Evolutionary conservation across 2,797 vertebrate genomes (phyloP).

Genomic region (Lemur catta): DNA sequence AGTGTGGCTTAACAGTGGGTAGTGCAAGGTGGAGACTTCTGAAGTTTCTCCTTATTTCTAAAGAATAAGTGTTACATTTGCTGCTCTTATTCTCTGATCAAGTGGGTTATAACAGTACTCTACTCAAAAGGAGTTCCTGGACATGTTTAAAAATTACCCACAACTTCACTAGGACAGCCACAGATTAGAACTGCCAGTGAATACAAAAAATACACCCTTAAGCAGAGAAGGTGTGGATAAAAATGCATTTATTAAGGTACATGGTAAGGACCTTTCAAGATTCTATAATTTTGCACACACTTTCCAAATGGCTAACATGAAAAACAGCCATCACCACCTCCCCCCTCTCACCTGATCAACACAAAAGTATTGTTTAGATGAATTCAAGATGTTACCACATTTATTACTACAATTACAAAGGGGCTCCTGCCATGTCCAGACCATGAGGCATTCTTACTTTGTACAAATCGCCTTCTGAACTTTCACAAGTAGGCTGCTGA

Average conservation of each 20-base stretch:
- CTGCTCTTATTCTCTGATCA: neutral
- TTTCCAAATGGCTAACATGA: neutral
- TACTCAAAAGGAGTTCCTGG: neutral
- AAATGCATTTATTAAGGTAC: neutral
- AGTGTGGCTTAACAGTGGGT: neutral
- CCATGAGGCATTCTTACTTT: neutral
- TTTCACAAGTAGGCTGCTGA: neutral
- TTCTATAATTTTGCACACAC: neutral
- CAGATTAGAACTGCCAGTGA: neutral
- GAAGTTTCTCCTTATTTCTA: neutral
- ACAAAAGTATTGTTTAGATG: neutral
- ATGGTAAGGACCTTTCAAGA: neutral
- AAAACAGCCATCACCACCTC: neutral
- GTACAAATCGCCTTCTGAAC: neutral
- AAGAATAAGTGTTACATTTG: neutral
- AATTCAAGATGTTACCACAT: neutral
- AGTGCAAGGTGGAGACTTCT: neutral
- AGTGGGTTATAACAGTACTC: neutral
- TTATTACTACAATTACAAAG: neutral
- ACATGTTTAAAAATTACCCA: neutral
- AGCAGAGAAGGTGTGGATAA: neutral
- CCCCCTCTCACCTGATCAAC: neutral
- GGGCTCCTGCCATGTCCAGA: neutral
- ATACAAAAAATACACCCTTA: neutral
- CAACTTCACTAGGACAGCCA: neutral